phyloP scores from a whole-genome alignment of 2,888 invertebrate species.

The Dolichomitus sp. region DNA sequence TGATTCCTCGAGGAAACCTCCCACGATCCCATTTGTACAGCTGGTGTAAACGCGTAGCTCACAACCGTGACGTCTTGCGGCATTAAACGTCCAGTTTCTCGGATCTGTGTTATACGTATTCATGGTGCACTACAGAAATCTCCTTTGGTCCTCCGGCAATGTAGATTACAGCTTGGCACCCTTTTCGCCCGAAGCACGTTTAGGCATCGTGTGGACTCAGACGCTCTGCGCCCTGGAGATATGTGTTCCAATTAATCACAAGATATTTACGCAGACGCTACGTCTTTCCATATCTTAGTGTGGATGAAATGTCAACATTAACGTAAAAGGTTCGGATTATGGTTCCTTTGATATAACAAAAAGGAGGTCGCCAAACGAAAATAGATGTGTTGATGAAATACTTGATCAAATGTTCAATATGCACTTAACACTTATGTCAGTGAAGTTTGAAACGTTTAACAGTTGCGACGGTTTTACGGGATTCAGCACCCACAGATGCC shows the following conservation, averaged over 20 bases:
- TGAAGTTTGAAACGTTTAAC: no score
- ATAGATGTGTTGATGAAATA: neutral
- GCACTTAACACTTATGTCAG: no score
- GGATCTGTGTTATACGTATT: neutral
- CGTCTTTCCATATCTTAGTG: neutral
- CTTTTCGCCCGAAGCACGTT: conserved; percentile 1
- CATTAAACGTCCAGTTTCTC: conserved; percentile 26
- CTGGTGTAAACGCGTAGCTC: conserved; percentile 45
- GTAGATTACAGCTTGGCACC: neutral
- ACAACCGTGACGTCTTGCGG: conserved; percentile 26
- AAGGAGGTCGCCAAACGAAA: neutral
- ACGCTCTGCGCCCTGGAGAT: neutral
- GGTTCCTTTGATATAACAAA: neutral
- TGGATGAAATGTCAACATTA: neutral
- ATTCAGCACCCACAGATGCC: no score
- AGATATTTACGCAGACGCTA: neutral
- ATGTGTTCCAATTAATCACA: conserved; percentile 4
- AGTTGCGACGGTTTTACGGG: no score
- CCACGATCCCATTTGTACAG: conserved; percentile 49
- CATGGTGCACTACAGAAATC: neutral
- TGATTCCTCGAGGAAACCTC: neutral
- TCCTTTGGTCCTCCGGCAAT: neutral
- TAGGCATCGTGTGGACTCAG: neutral
- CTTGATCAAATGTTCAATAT: no score
- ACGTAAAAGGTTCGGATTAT: neutral